Percentiles rank a stretch among this genome's conserved stretches.
phyloP scores from a whole-genome alignment of 1,140 invertebrate species.

The Heliconius nattereri region DNA sequence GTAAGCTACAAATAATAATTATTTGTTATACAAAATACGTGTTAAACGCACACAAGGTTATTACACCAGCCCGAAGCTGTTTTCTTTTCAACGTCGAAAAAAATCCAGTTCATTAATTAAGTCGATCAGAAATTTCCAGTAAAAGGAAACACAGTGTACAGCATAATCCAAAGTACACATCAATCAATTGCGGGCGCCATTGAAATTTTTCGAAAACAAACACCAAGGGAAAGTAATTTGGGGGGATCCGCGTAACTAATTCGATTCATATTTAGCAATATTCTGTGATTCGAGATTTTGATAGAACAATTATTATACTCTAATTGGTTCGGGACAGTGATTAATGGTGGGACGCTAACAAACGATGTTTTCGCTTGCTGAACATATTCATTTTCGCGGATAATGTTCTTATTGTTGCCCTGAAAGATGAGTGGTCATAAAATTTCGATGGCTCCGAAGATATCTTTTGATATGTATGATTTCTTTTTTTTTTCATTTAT shows the following conservation, averaged over 20 bases:
- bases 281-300: slow-evolving; percentile 50
- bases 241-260: slow-evolving; percentile 36
- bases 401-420: slow-evolving; percentile 48
- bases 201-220: slow-evolving; percentile 31
- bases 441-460: slow-evolving; percentile 24
- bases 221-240: slow-evolving; percentile 25
- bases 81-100: background rate
- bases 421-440: slow-evolving; percentile 38
- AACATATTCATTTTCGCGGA: slow-evolving; percentile 59
- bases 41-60: background rate
- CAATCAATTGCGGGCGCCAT: slow-evolving; percentile 27
- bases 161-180: slow-evolving; percentile 5
- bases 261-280: slow-evolving; percentile 47
- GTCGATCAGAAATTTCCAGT: background rate
- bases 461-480: slow-evolving; percentile 21
- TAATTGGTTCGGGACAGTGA: slow-evolving; percentile 68
- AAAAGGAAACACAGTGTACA: slow-evolving; percentile 9
- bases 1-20: no score
- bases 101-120: background rate
- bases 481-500: slow-evolving; percentile 13
- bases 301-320: slow-evolving; percentile 60
- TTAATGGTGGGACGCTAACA: slow-evolving; percentile 53
- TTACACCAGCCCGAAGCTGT: background rate
- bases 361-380: slow-evolving; percentile 53
- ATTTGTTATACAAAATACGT: no score